Evolutionary conservation across 2,888 invertebrate genomes (phyloP).

Genomic region (Dilophus febrilis): DNA sequence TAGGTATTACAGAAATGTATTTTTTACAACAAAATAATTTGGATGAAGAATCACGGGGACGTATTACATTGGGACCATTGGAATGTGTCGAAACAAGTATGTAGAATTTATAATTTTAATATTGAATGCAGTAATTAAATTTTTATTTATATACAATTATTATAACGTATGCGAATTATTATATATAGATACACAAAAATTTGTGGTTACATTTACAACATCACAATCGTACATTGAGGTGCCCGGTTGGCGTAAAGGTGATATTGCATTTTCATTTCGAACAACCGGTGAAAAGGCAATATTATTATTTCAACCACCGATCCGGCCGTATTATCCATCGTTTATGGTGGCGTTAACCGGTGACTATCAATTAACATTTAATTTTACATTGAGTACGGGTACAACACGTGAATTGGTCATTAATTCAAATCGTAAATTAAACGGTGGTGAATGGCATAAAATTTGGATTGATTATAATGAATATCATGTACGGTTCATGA

Average conservation of each 20-base stretch:
- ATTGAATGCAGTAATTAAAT: too few species aligned
- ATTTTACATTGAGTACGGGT: constrained; percentile 74
- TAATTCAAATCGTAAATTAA: constrained; percentile 62
- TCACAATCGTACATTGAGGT: constrained; percentile 85
- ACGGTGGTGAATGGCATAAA: constrained; percentile 91
- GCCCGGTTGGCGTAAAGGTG: constrained; percentile 84
- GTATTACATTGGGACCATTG: constrained; percentile 77
- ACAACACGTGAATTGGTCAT: constrained; percentile 67
- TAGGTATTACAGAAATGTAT: constrained; percentile 82
- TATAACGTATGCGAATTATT: too few species aligned
- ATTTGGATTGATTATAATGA: constrained; percentile 91
- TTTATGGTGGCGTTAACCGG: constrained; percentile 82
- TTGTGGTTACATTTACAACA: constrained; percentile 86
- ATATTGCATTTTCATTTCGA: constrained; percentile 81
- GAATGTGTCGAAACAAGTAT: constrained; percentile 90
- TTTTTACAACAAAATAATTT: constrained; percentile 74
- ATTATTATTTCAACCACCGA: constrained; percentile 77
- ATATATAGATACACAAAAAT: constrained; percentile 75
- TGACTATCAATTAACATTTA: constrained; percentile 75
- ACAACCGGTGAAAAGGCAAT: constrained; percentile 84
- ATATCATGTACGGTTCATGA: constrained; percentile 83
- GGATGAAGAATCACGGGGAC: constrained; percentile 65
- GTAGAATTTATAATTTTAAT: constrained; percentile 21
- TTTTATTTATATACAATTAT: too few species aligned
- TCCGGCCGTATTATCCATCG: constrained; percentile 73